Conservation (phyloP, 2,888 invertebrate genomes). For the Bhutanitis thaidina region DNA sequence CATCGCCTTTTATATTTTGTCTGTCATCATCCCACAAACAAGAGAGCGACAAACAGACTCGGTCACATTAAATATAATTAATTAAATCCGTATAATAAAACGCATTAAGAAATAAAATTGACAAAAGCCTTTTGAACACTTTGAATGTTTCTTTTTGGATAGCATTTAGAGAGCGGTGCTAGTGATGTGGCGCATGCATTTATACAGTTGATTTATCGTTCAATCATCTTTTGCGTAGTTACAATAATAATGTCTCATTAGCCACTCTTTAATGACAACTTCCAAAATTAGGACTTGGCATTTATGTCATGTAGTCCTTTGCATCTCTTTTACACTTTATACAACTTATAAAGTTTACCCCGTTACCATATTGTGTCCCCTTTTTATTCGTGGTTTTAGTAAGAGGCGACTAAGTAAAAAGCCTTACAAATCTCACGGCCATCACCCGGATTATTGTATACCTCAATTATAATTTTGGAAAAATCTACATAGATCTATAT, state of each 20-base stretch:
- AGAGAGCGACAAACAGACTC: slow-evolving; percentile 34
- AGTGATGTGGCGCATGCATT: slow-evolving; percentile 49
- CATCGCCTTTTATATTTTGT: slow-evolving; percentile 24
- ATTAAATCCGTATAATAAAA: slow-evolving; percentile 57
- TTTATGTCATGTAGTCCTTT: too few relatives aligned
- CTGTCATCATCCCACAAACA: slow-evolving; percentile 26
- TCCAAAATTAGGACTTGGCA: not conserved
- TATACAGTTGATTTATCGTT: slow-evolving; percentile 45
- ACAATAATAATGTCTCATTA: slow-evolving; percentile 21
- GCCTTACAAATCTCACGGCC: too few relatives aligned
- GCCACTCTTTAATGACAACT: slow-evolving; percentile 5
- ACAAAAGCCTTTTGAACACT: slow-evolving; percentile 14
- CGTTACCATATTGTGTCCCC: too few relatives aligned
- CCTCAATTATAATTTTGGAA: too few relatives aligned
- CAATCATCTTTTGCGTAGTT: slow-evolving; percentile 35
- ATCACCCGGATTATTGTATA: too few relatives aligned
- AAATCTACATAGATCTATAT: too few relatives aligned
- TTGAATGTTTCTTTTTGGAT: slow-evolving; percentile 54
- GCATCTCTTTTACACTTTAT: too few relatives aligned
- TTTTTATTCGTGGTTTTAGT: too few relatives aligned
- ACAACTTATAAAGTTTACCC: too few relatives aligned
- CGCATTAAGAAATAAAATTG: slow-evolving; percentile 8
- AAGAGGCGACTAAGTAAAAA: too few relatives aligned
- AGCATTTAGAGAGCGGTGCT: slow-evolving; percentile 56
- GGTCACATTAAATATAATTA: slow-evolving; percentile 69